Percentiles rank a stretch among this genome's conserved stretches.
Conservation (phyloP, 2,888 invertebrate species). For the Baronia brevicornis region DNA sequence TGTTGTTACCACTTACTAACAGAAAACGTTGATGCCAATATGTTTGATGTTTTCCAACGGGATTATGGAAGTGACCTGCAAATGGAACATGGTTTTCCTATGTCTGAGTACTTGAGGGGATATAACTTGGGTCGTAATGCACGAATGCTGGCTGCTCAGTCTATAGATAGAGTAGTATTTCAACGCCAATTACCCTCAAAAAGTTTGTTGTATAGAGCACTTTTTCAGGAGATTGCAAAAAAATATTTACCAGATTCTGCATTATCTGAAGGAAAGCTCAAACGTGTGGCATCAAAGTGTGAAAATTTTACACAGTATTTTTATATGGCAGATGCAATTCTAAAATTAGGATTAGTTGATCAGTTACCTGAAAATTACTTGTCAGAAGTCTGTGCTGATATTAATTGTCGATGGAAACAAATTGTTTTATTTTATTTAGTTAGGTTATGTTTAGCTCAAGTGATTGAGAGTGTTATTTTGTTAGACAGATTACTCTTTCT, state of each 20-base stretch:
- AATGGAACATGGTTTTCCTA: constrained; percentile 77
- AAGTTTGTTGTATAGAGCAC: constrained; percentile 84
- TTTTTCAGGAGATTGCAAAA: constrained; percentile 75
- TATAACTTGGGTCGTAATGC: constrained; percentile 82
- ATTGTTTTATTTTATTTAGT: constrained; percentile 86
- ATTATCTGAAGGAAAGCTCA: constrained; percentile 74
- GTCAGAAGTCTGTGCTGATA: constrained; percentile 29
- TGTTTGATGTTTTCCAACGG: constrained; percentile 56
- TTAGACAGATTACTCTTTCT: constrained; percentile 88
- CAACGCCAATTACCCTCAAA: constrained; percentile 75
- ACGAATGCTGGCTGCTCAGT: constrained; percentile 90
- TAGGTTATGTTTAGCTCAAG: constrained; percentile 84
- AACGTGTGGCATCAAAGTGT: constrained; percentile 75
- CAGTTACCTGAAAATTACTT: constrained; percentile 41
- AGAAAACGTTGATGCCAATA: constrained; percentile 53
- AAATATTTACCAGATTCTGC: constrained; percentile 36
- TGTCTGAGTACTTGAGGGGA: constrained; percentile 76
- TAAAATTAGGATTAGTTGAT: constrained; percentile 69
- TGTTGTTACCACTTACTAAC: constrained; percentile 92
- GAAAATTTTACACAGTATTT: constrained; percentile 82
- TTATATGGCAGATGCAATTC: constrained; percentile 77
- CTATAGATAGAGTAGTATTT: constrained; percentile 80
- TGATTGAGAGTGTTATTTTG: constrained; percentile 87
- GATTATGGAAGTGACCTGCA: constrained; percentile 30
- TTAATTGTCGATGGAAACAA: constrained; percentile 64